Conservation (phyloP, 2,113 vertebrate species). For the Pelodiscus sinensis region DNA sequence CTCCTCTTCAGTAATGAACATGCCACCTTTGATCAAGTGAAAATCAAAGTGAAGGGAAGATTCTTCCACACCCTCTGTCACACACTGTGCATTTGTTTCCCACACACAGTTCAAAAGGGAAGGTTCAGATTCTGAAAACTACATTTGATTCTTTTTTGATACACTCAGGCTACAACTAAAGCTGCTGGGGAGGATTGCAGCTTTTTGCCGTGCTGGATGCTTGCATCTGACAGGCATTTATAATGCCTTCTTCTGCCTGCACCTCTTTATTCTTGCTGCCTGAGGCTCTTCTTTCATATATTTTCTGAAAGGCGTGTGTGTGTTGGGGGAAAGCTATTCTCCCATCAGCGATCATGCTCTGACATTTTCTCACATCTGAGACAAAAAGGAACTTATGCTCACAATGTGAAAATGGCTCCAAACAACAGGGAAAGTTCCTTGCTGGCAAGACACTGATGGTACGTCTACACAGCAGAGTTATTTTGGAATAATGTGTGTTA, state of each 20-base stretch:
- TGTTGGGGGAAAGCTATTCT: background rate
- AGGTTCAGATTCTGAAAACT: conserved; percentile 6
- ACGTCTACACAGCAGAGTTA: too few species aligned
- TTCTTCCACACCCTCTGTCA: background rate
- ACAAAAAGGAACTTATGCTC: background rate
- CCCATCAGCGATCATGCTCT: background rate
- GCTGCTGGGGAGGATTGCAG: background rate
- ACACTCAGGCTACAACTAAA: background rate
- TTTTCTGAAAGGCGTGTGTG: background rate
- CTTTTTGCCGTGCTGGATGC: background rate
- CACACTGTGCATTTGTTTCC: background rate
- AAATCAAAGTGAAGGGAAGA: conserved; percentile 11
- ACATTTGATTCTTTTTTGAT: conserved; percentile 3
- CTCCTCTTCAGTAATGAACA: conserved; percentile 25
- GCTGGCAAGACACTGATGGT: background rate
- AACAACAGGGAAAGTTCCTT: background rate
- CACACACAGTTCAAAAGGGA: background rate
- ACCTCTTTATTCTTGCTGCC: background rate
- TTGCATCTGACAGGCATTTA: background rate
- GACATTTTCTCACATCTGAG: background rate
- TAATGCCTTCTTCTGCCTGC: background rate
- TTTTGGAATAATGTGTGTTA: too few species aligned
- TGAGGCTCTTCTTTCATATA: background rate
- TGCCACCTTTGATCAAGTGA: conserved; percentile 40
- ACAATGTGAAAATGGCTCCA: background rate